These are phyloP conservation scores for Aptenodytes patagonicus DNA, from an alignment of 2,113 vertebrate species.

Conservation along the genomic window DNA sequence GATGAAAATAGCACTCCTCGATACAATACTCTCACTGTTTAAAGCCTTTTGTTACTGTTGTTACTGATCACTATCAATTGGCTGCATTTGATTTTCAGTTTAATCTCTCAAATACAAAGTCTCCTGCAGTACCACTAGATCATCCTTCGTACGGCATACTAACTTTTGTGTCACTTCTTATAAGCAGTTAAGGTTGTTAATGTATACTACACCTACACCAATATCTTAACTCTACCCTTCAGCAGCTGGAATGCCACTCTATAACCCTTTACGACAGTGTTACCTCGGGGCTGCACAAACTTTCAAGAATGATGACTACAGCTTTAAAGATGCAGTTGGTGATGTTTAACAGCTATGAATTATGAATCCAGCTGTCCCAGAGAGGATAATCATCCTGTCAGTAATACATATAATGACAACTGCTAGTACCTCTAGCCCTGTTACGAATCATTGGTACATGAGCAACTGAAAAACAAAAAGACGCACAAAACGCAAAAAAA, in stretches of 20 bases:
- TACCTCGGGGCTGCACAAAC: neutral
- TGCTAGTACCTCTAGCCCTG: neutral
- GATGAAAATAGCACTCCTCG: neutral
- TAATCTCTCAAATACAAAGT: neutral
- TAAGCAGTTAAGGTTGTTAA: neutral
- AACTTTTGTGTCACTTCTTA: neutral
- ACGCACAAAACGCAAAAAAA: neutral
- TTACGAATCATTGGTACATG: accelerated
- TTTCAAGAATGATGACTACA: neutral
- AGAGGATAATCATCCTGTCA: neutral
- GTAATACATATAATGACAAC: neutral
- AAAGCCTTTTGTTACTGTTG: neutral
- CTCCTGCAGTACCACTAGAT: neutral
- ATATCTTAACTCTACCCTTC: neutral
- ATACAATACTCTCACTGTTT: neutral
- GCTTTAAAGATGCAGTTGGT: neutral
- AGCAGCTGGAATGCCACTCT: neutral
- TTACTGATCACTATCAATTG: neutral
- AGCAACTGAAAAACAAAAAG: neutral
- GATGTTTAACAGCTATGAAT: neutral
- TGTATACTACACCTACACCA: neutral
- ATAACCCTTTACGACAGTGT: accelerated
- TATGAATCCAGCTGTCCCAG: neutral
- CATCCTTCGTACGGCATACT: accelerated
- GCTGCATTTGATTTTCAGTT: neutral